Percentiles rank a stretch among this genome's conserved stretches.
These are phyloP conservation scores for Drosophila glabriapex DNA, from an alignment of 2,888 invertebrate genomes.

Conservation along the genomic window DNA sequence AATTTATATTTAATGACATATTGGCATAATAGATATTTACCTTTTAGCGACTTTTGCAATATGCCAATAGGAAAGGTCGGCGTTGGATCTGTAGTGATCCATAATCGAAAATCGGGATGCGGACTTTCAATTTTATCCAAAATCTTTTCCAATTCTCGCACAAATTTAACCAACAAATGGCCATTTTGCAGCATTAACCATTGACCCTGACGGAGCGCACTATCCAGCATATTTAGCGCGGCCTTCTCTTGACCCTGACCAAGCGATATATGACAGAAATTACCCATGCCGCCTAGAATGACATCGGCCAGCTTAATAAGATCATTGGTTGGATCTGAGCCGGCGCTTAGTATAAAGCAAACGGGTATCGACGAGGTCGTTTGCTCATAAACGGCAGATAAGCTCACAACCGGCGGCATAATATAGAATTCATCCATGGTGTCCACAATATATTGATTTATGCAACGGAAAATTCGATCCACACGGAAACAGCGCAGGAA, in stretches of 20 bases:
- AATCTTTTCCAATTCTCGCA: slow-evolving; percentile 92
- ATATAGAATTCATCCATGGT: slow-evolving; percentile 95
- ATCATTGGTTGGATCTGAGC: slow-evolving; percentile 96
- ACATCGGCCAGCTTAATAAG: slow-evolving; percentile 92
- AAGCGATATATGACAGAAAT: slow-evolving; percentile 94
- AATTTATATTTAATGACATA: neutral
- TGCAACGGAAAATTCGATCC: slow-evolving; percentile 94
- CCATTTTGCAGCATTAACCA: slow-evolving; percentile 98
- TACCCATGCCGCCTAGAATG: slow-evolving; percentile 90
- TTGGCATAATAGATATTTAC: slow-evolving; percentile 69
- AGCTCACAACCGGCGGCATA: slow-evolving; percentile 93
- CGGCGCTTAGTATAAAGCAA: slow-evolving; percentile 96
- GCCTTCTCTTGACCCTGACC: slow-evolving; percentile 96
- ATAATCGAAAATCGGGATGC: slow-evolving; percentile 95
- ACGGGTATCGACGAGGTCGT: slow-evolving; percentile 94
- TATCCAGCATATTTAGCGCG: slow-evolving; percentile 89
- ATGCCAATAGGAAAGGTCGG: slow-evolving; percentile 95
- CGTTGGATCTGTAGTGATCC: slow-evolving; percentile 96
- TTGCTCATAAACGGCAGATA: slow-evolving; percentile 94
- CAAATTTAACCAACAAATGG: slow-evolving; percentile 92
- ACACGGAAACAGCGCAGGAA: slow-evolving; percentile 95
- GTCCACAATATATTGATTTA: slow-evolving; percentile 92
- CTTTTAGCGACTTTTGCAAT: slow-evolving; percentile 93
- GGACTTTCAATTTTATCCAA: slow-evolving; percentile 92
- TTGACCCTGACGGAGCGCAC: slow-evolving; percentile 91